Evolutionary conservation across 2,113 vertebrate species (phyloP).

Genomic region (Argyrosomus japonicus): DNA sequence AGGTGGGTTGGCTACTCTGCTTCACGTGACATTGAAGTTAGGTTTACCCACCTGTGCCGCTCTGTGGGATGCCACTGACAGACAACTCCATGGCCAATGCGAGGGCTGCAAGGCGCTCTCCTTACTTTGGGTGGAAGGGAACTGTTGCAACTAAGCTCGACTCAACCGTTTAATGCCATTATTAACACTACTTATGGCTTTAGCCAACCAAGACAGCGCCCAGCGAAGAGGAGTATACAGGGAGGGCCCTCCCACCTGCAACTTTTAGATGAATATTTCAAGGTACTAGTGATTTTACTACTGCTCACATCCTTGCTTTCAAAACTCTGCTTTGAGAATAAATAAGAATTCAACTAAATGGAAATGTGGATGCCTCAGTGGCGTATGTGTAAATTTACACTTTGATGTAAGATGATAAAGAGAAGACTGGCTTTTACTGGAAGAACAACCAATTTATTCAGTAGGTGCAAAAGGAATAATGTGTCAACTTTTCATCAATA

Average conservation of each 20-base stretch:
- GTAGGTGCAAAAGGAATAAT: conserved; percentile 53
- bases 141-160: conserved; percentile 71
- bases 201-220: conserved; percentile 80
- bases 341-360: conserved; percentile 24
- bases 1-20: conserved; percentile 30
- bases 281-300: conserved; percentile 26
- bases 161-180: conserved; percentile 80
- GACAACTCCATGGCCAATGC: conserved; percentile 83
- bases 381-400: conserved; percentile 43
- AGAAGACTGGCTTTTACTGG: conserved; percentile 30
- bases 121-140: conserved; percentile 64
- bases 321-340: conserved; percentile 31
- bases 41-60: conserved; percentile 80
- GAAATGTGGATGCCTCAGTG: conserved; percentile 32
- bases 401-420: conserved; percentile 60
- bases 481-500: conserved; percentile 71
- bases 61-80: conserved; percentile 73
- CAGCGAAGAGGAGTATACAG: conserved; percentile 42
- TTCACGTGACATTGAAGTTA: conserved; percentile 64
- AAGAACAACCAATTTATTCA: conserved; percentile 61
- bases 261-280: conserved; percentile 43
- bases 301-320: conserved; percentile 43
- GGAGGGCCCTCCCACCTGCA: conserved; percentile 74
- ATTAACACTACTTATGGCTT: conserved; percentile 80
- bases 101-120: conserved; percentile 62